A percentile compares a stretch with the other conserved stretches of the same genome.
These are phyloP conservation scores for Dendrolimus kikuchii DNA, from an alignment of 1,140 invertebrate genomes.

Conservation along the genomic window DNA sequence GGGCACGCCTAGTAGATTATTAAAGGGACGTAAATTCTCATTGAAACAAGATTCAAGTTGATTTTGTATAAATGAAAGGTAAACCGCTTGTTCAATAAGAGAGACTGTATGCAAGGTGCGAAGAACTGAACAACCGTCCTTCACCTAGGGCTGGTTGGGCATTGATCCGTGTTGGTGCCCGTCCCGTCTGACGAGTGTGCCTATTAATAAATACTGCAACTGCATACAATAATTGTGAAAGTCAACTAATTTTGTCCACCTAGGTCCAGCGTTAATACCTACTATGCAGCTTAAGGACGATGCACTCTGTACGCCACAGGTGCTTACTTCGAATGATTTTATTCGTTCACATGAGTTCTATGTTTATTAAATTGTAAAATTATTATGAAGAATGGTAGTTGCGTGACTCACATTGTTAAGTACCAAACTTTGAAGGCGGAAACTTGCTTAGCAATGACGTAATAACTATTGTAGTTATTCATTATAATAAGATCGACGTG, in stretches of 20 bases:
- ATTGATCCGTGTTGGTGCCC: slow-evolving; percentile 46
- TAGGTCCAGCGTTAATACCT: slow-evolving; percentile 2
- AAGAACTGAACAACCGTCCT: slow-evolving; percentile 57
- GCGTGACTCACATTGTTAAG: slow-evolving; percentile 63
- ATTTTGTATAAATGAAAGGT: background rate
- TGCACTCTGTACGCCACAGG: too few species aligned
- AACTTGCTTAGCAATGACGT: slow-evolving; percentile 61
- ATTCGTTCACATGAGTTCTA: background rate
- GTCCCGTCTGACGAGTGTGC: slow-evolving; percentile 44
- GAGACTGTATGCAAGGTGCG: slow-evolving; percentile 25
- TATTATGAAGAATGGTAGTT: slow-evolving; percentile 39
- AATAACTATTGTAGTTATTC: slow-evolving; percentile 65
- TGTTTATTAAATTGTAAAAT: slow-evolving; percentile 18
- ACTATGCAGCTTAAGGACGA: too few species aligned
- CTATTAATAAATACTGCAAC: slow-evolving; percentile 49
- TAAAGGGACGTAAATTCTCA: background rate
- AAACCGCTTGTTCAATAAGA: slow-evolving; percentile 19
- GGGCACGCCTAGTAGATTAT: too few species aligned
- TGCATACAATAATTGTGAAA: slow-evolving; percentile 27
- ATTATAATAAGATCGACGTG: slow-evolving; percentile 62
- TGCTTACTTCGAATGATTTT: background rate
- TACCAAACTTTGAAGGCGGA: slow-evolving; percentile 63
- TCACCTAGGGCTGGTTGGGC: slow-evolving; percentile 61
- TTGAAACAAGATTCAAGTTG: background rate
- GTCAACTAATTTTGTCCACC: slow-evolving; percentile 16